phyloP scores from a whole-genome alignment of 2,797 vertebrate species.

The Lutjanus campechanus region DNA sequence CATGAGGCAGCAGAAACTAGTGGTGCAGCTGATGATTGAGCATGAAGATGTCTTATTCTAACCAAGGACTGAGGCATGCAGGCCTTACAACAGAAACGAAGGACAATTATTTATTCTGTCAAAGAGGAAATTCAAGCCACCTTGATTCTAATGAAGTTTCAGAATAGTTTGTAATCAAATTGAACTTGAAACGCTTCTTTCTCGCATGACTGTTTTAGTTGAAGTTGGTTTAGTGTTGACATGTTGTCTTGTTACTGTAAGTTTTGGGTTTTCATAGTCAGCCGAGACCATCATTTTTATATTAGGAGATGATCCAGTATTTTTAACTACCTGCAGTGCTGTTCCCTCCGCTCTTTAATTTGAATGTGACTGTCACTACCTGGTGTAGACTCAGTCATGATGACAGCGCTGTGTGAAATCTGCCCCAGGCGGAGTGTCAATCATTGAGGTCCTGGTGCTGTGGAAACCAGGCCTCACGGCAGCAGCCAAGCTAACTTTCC shows the following conservation, averaged over 20 bases:
- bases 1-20: slow-evolving; percentile 98
- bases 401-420: slow-evolving; percentile 65
- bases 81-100: slow-evolving; percentile 40
- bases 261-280: slow-evolving; percentile 53
- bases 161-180: slow-evolving; percentile 67
- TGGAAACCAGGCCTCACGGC: slow-evolving; percentile 55
- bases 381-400: slow-evolving; percentile 78
- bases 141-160: slow-evolving; percentile 64
- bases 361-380: slow-evolving; percentile 69
- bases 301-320: slow-evolving; percentile 42
- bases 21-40: slow-evolving; percentile 97
- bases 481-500: slow-evolving; percentile 35
- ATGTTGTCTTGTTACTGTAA: slow-evolving; percentile 69
- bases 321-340: slow-evolving; percentile 54
- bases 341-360: slow-evolving; percentile 49
- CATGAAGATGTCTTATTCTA: slow-evolving; percentile 99
- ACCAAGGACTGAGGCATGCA: slow-evolving; percentile 55
- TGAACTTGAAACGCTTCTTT: slow-evolving; percentile 84
- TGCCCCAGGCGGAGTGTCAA: slow-evolving; percentile 72
- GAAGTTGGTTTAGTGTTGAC: slow-evolving; percentile 74
- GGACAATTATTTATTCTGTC: slow-evolving; percentile 82
- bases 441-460: slow-evolving; percentile 42
- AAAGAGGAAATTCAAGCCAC: slow-evolving; percentile 82
- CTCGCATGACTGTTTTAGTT: slow-evolving; percentile 84
- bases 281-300: slow-evolving; percentile 61